Evolutionary conservation across 2,888 invertebrate genomes (phyloP).

Genomic region (Cheilosia vernalis): DNA sequence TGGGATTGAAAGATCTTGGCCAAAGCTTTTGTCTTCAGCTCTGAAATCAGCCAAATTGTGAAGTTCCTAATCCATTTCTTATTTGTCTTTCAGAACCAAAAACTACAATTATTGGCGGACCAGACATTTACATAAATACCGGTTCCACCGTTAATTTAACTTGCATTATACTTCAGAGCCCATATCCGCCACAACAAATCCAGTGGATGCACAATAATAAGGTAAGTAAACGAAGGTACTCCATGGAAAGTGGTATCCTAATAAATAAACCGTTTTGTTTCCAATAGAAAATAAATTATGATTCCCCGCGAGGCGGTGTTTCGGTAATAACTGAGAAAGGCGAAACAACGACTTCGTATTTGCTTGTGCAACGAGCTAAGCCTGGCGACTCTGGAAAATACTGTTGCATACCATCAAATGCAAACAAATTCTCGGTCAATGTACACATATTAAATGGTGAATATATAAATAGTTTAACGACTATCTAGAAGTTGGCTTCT

Average conservation of each 20-base stretch:
- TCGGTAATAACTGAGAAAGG: constrained; percentile 93
- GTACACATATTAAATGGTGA: constrained; percentile 93
- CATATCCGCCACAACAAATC: constrained; percentile 92
- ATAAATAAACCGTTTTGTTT: neutral
- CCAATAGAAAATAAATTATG: constrained; percentile 91
- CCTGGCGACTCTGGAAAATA: constrained; percentile 91
- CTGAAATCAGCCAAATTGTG: too few species aligned
- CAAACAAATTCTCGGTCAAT: constrained; percentile 90
- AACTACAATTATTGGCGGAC: constrained; percentile 89
- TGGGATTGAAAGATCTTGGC: too few species aligned
- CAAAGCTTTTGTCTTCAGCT: too few species aligned
- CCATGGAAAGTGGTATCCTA: neutral
- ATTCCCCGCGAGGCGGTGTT: constrained; percentile 91
- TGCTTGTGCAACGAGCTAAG: constrained; percentile 89
- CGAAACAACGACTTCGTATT: constrained; percentile 91
- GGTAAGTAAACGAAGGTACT: constrained; percentile 84
- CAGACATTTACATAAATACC: constrained; percentile 90
- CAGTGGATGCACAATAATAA: constrained; percentile 93
- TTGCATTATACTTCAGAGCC: constrained; percentile 91
- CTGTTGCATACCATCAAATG: constrained; percentile 92
- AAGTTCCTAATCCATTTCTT: too few species aligned
- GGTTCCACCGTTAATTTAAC: constrained; percentile 91
- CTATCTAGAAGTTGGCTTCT: neutral
- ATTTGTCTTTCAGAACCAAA: constrained; percentile 85
- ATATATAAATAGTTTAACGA: neutral